Evolutionary conservation across 2,113 vertebrate species (phyloP).

Genomic region (Climacteris rufus): DNA sequence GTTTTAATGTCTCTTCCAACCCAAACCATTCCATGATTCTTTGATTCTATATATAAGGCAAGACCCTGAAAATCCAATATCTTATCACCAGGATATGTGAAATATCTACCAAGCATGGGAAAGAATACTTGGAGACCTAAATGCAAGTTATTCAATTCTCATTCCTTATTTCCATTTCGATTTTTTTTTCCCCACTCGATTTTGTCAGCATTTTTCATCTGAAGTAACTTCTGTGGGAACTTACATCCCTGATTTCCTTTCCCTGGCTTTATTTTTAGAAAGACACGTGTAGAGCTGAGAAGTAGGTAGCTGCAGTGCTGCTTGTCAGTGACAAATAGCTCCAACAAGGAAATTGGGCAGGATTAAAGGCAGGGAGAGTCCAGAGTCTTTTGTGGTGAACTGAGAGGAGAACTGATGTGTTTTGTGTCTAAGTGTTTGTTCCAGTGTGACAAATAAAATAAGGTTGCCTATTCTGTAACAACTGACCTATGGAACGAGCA

Average conservation of each 20-base stretch:
- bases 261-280: background rate
- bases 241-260: background rate
- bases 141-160: background rate
- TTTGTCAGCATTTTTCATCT: background rate
- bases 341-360: background rate
- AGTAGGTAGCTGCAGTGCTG: background rate
- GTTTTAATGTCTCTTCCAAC: background rate
- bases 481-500: background rate
- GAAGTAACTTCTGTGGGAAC: background rate
- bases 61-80: background rate
- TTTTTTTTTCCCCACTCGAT: background rate
- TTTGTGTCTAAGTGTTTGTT: background rate
- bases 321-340: background rate
- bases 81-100: background rate
- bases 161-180: background rate
- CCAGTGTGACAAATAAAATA: background rate
- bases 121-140: background rate
- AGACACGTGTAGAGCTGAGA: background rate
- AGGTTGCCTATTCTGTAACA: background rate
- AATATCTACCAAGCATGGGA: background rate
- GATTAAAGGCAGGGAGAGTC: background rate
- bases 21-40: background rate
- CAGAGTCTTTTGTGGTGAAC: background rate
- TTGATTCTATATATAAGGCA: background rate
- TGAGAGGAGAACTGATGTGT: background rate